phyloP scores from a whole-genome alignment of 2,113 vertebrate genomes.

The Bujurquina vittata region DNA sequence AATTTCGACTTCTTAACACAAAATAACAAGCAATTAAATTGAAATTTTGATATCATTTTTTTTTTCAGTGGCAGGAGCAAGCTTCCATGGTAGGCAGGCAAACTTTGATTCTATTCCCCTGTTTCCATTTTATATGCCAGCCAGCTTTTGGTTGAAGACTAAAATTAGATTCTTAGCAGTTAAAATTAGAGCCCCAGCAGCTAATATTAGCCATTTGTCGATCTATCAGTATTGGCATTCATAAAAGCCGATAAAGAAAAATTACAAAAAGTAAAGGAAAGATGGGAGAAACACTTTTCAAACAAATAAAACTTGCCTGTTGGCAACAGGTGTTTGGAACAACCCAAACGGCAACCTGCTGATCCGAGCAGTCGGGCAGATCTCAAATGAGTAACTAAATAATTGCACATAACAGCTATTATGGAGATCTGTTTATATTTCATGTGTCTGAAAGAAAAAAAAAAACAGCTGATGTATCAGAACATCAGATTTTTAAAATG shows the following conservation, averaged over 20 bases:
- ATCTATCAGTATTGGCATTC: background rate
- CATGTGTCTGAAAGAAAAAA: background rate
- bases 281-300: too few relatives aligned
- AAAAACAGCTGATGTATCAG: accelerated
- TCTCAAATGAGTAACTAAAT: background rate
- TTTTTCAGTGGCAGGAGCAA: background rate
- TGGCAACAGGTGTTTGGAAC: too few relatives aligned
- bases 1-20: background rate
- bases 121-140: background rate
- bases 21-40: background rate
- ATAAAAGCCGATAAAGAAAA: background rate
- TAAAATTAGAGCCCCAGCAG: background rate
- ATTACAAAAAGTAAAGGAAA: background rate
- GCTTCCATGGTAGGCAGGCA: background rate
- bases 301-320: too few relatives aligned
- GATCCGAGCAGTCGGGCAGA: background rate
- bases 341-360: background rate
- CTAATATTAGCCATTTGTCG: background rate
- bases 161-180: background rate
- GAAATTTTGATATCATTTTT: background rate
- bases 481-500: background rate
- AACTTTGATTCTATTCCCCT: background rate
- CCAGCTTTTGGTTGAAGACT: background rate
- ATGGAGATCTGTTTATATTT: accelerated
- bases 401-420: background rate